phyloP scores from a whole-genome alignment of 1,140 invertebrate genomes.

The Dendrolimus kikuchii region DNA sequence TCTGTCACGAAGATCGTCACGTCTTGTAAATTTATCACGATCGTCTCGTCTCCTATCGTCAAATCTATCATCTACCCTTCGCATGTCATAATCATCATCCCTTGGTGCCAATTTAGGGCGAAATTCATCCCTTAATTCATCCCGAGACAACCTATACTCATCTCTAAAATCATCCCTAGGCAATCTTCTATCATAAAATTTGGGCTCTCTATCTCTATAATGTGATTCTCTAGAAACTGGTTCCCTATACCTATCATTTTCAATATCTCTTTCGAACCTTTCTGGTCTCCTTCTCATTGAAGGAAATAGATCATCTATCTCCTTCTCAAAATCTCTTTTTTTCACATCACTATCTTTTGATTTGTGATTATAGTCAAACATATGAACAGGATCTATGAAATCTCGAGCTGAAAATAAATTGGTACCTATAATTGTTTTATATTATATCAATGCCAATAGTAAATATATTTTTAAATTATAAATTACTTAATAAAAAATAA shows the following conservation, averaged over 20 bases:
- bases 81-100: conserved; percentile 33
- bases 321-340: conserved; percentile 51
- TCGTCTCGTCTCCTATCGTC: conserved; percentile 52
- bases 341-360: conserved; percentile 56
- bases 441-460: background rate
- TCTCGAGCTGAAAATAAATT: conserved; percentile 54
- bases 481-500: no score
- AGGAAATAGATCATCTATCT: conserved; percentile 45
- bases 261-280: conserved; percentile 16
- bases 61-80: conserved; percentile 29
- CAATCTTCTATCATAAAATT: conserved; percentile 7
- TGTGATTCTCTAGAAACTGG: conserved; percentile 9
- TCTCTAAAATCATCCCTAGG: no score
- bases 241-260: conserved; percentile 8
- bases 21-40: conserved; percentile 44
- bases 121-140: conserved; percentile 27
- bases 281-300: conserved; percentile 33
- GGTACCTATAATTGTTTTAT: background rate
- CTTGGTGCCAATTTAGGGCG: conserved; percentile 17
- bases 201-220: conserved; percentile 29
- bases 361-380: conserved; percentile 75
- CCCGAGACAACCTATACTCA: conserved; percentile 13
- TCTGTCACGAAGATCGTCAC: conserved; percentile 23
- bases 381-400: conserved; percentile 73
- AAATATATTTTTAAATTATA: no score